Conservation (phyloP, 1,140 invertebrate genomes). For the Papilio glaucus region DNA sequence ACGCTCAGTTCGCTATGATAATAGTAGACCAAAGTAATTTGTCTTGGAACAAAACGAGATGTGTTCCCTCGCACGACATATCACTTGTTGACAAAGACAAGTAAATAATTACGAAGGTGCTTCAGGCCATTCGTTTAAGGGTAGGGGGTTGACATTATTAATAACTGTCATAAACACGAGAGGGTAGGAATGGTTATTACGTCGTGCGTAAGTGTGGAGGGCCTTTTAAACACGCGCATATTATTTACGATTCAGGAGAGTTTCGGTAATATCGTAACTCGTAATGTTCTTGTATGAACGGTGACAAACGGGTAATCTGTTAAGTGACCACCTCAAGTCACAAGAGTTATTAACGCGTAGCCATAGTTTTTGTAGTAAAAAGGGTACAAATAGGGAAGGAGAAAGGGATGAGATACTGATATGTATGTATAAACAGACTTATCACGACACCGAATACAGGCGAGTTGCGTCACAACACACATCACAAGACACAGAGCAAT, state of each 20-base stretch:
- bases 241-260: neutral
- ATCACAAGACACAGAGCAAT: no score
- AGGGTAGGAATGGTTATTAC: constrained; percentile 8
- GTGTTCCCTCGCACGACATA: neutral
- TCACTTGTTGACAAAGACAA: constrained; percentile 23
- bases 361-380: no score
- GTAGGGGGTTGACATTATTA: constrained; percentile 23
- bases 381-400: no score
- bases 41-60: constrained; percentile 17
- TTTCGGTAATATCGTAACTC: neutral
- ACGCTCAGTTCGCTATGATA: neutral
- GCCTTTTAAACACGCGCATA: neutral
- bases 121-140: constrained; percentile 6
- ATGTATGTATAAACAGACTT: no score
- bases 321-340: neutral
- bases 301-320: neutral
- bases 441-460: no score
- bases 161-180: constrained; percentile 22
- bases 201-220: neutral
- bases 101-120: neutral
- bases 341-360: no score
- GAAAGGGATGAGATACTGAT: no score
- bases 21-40: neutral
- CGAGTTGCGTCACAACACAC: no score
- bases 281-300: no score